Conservation (phyloP, 2,797 vertebrate species). For the Hapalemur alaotrensis region DNA sequence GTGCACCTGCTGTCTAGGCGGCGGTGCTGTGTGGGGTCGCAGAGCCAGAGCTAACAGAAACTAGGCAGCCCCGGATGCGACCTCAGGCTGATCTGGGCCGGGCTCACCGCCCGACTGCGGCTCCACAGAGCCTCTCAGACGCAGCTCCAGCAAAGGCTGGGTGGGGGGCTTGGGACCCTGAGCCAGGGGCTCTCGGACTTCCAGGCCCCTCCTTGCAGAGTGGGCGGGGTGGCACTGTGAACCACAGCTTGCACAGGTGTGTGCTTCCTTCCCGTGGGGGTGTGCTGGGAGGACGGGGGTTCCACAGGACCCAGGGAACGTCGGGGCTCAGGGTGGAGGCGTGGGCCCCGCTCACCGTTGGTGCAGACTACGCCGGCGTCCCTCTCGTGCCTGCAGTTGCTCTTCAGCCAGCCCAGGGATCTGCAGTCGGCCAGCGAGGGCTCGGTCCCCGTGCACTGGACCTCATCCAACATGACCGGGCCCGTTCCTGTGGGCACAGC, state of each 20-base stretch:
- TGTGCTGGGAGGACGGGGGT: not conserved
- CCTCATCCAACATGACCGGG: conserved; percentile 61
- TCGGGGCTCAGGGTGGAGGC: not conserved
- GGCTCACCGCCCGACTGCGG: not conserved
- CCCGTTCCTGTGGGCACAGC: conserved; percentile 23
- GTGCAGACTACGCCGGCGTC: conserved; percentile 50
- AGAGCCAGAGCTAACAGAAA: not conserved
- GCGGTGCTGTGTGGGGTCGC: no score
- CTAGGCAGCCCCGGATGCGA: no score
- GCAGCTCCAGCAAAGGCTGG: not conserved
- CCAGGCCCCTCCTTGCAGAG: rapidly evolving
- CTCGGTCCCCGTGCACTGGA: conserved; percentile 39
- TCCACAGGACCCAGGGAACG: not conserved
- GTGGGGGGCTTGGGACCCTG: not conserved
- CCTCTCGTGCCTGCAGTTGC: not conserved
- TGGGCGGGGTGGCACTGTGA: rapidly evolving
- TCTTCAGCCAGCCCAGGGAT: conserved; percentile 60
- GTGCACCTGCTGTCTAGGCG: not conserved
- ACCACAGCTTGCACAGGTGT: no score
- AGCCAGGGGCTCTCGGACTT: no score
- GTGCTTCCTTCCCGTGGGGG: not conserved
- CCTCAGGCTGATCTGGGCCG: rapidly evolving
- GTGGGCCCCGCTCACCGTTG: not conserved
- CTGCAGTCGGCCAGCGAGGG: conserved; percentile 49
- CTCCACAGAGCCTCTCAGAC: not conserved